phyloP scores from a whole-genome alignment of 2,113 vertebrate genomes.

The Mus spicilegus region DNA sequence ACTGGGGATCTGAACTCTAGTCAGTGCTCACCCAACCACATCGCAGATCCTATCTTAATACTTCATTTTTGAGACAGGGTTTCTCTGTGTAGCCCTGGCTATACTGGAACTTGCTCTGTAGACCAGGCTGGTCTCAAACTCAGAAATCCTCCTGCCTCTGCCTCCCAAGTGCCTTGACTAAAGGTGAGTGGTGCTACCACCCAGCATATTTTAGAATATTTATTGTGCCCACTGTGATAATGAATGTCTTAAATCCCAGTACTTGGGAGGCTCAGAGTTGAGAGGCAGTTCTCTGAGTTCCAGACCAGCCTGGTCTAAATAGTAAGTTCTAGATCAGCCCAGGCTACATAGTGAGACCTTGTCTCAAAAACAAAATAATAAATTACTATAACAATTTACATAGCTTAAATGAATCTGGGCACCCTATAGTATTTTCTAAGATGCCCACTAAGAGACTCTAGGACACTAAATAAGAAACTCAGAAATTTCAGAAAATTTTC shows the following conservation, averaged over 20 bases:
- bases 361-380: background rate
- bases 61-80: background rate
- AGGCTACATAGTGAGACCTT: background rate
- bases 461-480: slow-evolving; percentile 56
- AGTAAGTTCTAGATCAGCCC: background rate
- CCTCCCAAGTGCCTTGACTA: background rate
- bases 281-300: background rate
- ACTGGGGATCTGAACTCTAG: background rate
- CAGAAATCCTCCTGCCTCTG: background rate
- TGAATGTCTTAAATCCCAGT: background rate
- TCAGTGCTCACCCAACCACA: background rate
- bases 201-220: background rate
- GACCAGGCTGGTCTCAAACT: background rate
- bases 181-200: background rate
- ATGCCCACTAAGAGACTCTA: slow-evolving; percentile 12
- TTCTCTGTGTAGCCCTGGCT: background rate
- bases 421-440: slow-evolving; percentile 30
- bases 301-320: background rate
- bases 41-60: background rate
- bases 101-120: background rate
- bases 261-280: background rate
- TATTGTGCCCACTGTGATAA: background rate
- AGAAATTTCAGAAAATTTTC: background rate
- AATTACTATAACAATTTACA: background rate
- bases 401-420: slow-evolving; percentile 29